These are phyloP conservation scores for Motacilla alba DNA, from an alignment of 2,113 vertebrate species.

Conservation along the genomic window DNA sequence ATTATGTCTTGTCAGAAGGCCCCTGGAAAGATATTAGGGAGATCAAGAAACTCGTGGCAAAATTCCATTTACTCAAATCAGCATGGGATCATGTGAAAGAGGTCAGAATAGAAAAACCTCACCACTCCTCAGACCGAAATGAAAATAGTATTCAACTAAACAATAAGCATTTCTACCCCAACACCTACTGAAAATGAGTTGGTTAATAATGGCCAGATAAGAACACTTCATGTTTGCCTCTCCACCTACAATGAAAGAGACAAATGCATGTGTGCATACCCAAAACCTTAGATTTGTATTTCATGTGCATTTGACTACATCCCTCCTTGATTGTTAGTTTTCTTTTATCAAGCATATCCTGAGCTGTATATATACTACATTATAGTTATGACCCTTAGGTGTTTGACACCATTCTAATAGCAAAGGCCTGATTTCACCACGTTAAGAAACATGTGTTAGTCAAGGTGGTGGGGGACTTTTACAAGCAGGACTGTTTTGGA, in stretches of 20 bases:
- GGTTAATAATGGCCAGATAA: not conserved
- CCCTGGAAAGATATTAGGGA: not conserved
- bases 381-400: not conserved
- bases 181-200: not conserved
- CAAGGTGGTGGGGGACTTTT: not conserved
- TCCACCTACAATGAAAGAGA: not conserved
- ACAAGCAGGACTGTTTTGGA: not conserved
- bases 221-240: not conserved
- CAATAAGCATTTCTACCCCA: not conserved
- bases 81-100: not conserved
- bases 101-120: not conserved
- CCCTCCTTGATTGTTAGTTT: not conserved
- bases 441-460: not conserved
- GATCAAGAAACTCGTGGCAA: not conserved
- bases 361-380: not conserved
- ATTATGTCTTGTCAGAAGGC: not conserved
- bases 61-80: not conserved
- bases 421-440: not conserved
- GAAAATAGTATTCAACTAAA: not conserved
- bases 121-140: not conserved
- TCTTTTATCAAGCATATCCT: not conserved
- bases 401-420: not conserved
- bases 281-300: not conserved
- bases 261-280: rapidly evolving
- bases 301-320: not conserved